Base-by-base conservation (phyloP, 37 sponge, comb jelly and placozoan species). In the Beroe forskalii region DNA sequence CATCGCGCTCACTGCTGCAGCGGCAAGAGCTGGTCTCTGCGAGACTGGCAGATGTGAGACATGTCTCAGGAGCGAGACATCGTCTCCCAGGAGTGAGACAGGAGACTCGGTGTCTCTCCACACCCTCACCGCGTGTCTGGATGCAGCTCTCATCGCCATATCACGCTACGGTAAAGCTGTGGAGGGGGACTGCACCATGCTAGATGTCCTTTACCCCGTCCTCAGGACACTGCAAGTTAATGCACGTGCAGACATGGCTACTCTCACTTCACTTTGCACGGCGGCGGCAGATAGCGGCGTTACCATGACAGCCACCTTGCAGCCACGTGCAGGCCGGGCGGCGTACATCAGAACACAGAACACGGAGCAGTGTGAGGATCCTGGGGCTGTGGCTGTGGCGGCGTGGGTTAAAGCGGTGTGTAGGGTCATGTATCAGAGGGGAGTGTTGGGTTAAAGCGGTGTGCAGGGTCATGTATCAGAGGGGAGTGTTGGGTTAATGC, bases 151-250 rank as follows among this genome's bases (percentile, higher is more conserved):
- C 3, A 25, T 8, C 55, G 86, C 86, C 0, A 38, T 80, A n/a
- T 23, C 48, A 37, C 86, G 86, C 44, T 80, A 80, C 27, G 86
- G 86, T 41, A 44, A 44, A 25, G 86, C 86, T 2, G 25, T 14
- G 86, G 86, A 80, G 28, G 86, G 86, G 40, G 86, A 80, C 30
- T 80, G 86, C 55, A 80, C 86, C 30, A 80, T 80, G 86, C 42
- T 80, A 38, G 86, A 80, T 80, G 86, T 80, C 25, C 35, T 80
- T 25, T 80, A 43, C 31, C 86, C 86, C 2, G 55, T 80, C 22
- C 20, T 41, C 1, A 12, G 86, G 86, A 38, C 40, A 35, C 43
- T 80, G 44, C 86, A 80, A 38, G 40, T 80, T 1, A 41, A 80
- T 25, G 4, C 24, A 1, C 28, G 19, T 20, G 86, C 44, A 1